These are phyloP conservation scores for Cerastis rubricosa DNA, from an alignment of 2,888 invertebrate species.

Conservation along the genomic window DNA sequence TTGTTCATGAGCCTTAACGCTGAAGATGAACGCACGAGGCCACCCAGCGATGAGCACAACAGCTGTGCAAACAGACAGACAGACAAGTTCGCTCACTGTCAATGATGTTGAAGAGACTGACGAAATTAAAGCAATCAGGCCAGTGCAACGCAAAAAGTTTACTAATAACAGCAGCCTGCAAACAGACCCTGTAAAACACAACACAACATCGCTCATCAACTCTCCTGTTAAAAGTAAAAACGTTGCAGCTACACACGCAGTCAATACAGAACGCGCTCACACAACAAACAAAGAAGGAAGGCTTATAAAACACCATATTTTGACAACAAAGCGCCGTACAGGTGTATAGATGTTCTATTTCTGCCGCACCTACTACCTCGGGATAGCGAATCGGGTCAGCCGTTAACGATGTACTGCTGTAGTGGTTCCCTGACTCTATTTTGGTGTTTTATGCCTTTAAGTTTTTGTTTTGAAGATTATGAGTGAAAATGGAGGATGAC, in stretches of 20 bases:
- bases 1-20: neutral
- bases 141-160: neutral
- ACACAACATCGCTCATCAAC: conserved; percentile 2
- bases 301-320: conserved; percentile 55
- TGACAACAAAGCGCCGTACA: conserved; percentile 60
- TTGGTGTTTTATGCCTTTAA: conserved; percentile 60
- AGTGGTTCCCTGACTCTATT: conserved; percentile 61
- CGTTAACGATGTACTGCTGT: conserved; percentile 60
- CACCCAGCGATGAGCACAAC: neutral
- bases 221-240: conserved; percentile 10
- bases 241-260: conserved; percentile 5
- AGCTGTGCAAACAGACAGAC: neutral
- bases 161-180: neutral
- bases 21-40: neutral
- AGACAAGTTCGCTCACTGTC: neutral
- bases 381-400: conserved; percentile 66
- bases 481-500: conserved; percentile 6
- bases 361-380: conserved; percentile 51
- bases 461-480: conserved; percentile 55
- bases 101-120: too few relatives aligned
- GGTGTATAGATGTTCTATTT: conserved; percentile 65
- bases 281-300: conserved; percentile 38
- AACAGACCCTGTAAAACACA: neutral
- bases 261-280: conserved; percentile 17
- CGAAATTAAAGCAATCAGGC: neutral